Evolutionary conservation across 1,140 invertebrate genomes (phyloP).

Genomic region (Drosophila murphyi): DNA sequence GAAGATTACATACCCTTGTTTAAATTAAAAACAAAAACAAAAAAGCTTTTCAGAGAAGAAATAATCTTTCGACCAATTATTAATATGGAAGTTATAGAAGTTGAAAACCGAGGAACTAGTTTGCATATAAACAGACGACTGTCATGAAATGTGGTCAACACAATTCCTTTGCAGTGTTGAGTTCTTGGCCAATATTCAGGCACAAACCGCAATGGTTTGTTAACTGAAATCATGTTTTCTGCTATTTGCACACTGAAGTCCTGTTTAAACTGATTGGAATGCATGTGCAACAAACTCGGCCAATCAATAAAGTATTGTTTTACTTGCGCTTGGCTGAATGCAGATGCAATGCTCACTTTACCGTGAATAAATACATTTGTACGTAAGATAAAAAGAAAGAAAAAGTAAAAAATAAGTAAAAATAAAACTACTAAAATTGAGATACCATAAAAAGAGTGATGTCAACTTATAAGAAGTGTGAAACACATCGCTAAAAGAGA

Average conservation of each 20-base stretch:
- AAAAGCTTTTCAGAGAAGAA: too few relatives aligned
- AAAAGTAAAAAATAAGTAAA: neutral
- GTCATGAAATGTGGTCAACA: neutral
- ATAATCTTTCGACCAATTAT: too few relatives aligned
- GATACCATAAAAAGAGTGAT: neutral
- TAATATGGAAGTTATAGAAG: too few relatives aligned
- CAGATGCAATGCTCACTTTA: neutral
- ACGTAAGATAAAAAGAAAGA: neutral
- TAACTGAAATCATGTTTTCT: conserved; percentile 10
- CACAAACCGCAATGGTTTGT: neutral
- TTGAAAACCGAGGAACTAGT: too few relatives aligned
- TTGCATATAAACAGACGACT: neutral
- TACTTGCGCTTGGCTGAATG: conserved; percentile 15
- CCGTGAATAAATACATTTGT: conserved; percentile 3
- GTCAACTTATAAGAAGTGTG: neutral
- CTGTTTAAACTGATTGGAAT: conserved; percentile 9
- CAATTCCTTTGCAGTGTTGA: neutral
- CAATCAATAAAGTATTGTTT: conserved; percentile 27
- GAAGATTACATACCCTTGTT: too few relatives aligned
- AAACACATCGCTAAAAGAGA: neutral
- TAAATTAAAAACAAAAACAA: too few relatives aligned
- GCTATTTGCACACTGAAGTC: neutral
- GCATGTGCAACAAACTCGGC: conserved; percentile 13
- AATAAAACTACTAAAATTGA: neutral
- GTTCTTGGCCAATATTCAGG: neutral